Evolutionary conservation across 1,140 invertebrate species (phyloP), one percentile per base, ranked within the genome.

Genomic region (Rhyacophila brunnea): DNA sequence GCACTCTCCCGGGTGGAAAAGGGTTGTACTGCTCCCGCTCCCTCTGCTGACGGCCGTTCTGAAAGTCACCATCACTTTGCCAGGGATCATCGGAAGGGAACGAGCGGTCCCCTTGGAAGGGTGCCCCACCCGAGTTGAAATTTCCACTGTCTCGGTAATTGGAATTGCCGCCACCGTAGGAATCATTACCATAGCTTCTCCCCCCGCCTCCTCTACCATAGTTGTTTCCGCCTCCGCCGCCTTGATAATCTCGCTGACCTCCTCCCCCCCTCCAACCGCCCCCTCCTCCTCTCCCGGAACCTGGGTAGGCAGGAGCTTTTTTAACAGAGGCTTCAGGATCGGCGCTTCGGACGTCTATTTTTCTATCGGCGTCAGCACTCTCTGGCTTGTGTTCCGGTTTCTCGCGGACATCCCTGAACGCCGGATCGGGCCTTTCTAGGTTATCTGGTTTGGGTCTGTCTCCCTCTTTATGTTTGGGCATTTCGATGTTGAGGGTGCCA

Each of bases 251-350:
- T 19, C 75, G 68, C 55, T 72, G 71, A 28, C 79, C 75, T 54
- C 68, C 68, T 60, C 76, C 71, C 20, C 72, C 71, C 17, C 72
- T 71, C 19, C 75, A 73, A 71, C 73, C 73, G 44, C 78, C 74
- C 14, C 79, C 71, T 0, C 66, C 54, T 6, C 74, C 71, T 14
- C 79, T 66, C 13, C 70, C 70, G 40, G 70, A 72, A 10, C 78
- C 79, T 2, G 81, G 79, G 67, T 87, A 87, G 66, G 86, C 81
- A 0, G 86, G 86, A 0, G 78, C 81, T 58, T 86, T 81, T 2
- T 71, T 77, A 18, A 78, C 73, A 32, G 73, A 28, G 11, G 20
- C 36, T 23, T 43, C 53, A 5, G 44, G 14, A 68, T 78, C 57
- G 59, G 65, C 64, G 64, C 77, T 66, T 59, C 71, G 36, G 6